These are phyloP conservation scores for Berghia stephanieae DNA, from an alignment of 1,140 invertebrate species.

Conservation along the genomic window DNA sequence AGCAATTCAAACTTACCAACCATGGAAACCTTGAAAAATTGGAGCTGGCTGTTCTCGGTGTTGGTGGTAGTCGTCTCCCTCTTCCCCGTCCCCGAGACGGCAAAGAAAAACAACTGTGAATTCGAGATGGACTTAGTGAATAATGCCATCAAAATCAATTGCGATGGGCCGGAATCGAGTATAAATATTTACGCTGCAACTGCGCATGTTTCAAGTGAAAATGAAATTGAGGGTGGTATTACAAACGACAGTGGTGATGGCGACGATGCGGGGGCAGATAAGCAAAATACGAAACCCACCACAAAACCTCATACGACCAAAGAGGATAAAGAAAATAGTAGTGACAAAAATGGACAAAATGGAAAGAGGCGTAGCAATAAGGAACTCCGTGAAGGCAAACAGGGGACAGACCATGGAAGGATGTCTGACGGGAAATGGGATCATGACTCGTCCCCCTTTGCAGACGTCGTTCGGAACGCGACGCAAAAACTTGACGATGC, in stretches of 20 bases:
- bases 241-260: not conserved
- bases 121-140: conserved; percentile 18
- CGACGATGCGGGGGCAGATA: not conserved
- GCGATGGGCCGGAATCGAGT: conserved; percentile 2
- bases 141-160: conserved; percentile 21
- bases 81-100: no score
- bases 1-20: no score
- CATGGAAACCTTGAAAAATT: no score
- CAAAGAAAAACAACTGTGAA: not conserved
- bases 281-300: no score
- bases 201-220: conserved; percentile 14
- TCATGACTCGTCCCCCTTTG: not conserved
- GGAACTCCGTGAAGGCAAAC: not conserved
- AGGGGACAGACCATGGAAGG: not conserved
- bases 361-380: not conserved
- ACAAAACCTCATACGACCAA: not conserved
- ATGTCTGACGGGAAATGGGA: not conserved
- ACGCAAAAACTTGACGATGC: conserved; percentile 8
- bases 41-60: no score
- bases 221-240: not conserved
- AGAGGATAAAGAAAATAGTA: no score
- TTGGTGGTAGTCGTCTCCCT: no score
- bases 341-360: no score
- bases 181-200: conserved; percentile 24
- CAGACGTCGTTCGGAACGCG: not conserved